Conservation (phyloP, 2,797 vertebrate species). For the Tokudaia tokunoshimensis region DNA sequence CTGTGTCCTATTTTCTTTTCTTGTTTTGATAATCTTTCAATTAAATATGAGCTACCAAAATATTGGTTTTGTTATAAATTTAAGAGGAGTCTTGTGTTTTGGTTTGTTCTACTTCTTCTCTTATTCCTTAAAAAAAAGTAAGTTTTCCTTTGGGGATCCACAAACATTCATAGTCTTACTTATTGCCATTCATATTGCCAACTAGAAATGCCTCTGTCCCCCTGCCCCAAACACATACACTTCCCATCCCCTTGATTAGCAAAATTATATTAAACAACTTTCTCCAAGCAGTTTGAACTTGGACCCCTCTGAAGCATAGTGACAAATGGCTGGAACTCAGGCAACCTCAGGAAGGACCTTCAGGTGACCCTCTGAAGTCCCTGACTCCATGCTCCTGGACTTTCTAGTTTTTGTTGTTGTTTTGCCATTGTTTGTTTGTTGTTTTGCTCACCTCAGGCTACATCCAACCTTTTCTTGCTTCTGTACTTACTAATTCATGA, state of each 20-base stretch:
- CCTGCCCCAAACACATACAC: neutral
- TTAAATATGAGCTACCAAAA: neutral
- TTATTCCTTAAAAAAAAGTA: conserved; percentile 6
- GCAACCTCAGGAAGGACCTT: neutral
- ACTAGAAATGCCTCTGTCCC: neutral
- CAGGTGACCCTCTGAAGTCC: neutral
- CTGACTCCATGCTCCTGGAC: neutral
- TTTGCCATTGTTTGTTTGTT: neutral
- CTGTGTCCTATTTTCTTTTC: neutral
- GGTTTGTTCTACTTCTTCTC: neutral
- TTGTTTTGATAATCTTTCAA: neutral
- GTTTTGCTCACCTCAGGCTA: neutral
- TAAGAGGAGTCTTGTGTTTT: neutral
- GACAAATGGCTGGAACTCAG: neutral
- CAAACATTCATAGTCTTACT: neutral
- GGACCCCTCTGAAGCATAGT: neutral
- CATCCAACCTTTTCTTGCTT: neutral
- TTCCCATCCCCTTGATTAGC: neutral
- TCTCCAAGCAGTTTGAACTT: neutral
- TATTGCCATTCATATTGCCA: neutral
- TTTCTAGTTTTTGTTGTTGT: neutral
- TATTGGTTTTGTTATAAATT: neutral
- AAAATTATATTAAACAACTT: neutral
- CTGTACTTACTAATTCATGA: neutral
- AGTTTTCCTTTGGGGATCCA: neutral